Conservation (phyloP, 2,888 invertebrate genomes). For the Diadegma fenestrale region DNA sequence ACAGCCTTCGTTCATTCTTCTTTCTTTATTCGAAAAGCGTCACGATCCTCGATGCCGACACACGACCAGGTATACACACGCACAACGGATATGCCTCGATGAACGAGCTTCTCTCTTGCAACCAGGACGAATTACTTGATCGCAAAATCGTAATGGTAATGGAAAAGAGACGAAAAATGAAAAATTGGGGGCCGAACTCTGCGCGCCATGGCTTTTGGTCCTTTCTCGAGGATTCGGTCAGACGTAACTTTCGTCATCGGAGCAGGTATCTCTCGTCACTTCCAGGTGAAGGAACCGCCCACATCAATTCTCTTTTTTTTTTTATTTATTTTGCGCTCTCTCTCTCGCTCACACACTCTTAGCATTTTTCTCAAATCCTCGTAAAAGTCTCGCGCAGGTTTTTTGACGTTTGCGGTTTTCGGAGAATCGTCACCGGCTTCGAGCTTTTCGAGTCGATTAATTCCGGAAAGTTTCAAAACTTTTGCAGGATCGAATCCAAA, state of each 20-base stretch:
- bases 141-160: slow-evolving; percentile 58
- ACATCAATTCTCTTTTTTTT: slow-evolving; percentile 1
- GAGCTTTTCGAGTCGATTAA: background rate
- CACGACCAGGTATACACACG: slow-evolving; percentile 73
- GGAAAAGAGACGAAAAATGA: slow-evolving; percentile 56
- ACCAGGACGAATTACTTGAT: slow-evolving; percentile 65
- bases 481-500: background rate
- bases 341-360: background rate
- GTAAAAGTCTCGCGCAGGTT: slow-evolving; percentile 48
- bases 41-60: slow-evolving; percentile 69
- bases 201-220: slow-evolving; percentile 38
- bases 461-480: background rate
- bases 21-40: slow-evolving; percentile 58
- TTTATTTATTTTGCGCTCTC: background rate
- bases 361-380: slow-evolving; percentile 34
- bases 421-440: slow-evolving; percentile 19
- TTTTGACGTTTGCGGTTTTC: slow-evolving; percentile 37
- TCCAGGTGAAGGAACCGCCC: slow-evolving; percentile 22
- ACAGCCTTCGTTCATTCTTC: slow-evolving; percentile 52
- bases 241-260: slow-evolving; percentile 29
- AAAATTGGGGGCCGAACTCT: background rate
- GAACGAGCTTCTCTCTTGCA: slow-evolving; percentile 43
- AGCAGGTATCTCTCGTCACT: slow-evolving; percentile 27
- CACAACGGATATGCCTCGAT: background rate
- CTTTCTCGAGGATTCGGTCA: slow-evolving; percentile 32